Evolutionary conservation across 2,113 vertebrate genomes (phyloP), one percentile per base, ranked within the genome.

Genomic region (Panthera uncia): DNA sequence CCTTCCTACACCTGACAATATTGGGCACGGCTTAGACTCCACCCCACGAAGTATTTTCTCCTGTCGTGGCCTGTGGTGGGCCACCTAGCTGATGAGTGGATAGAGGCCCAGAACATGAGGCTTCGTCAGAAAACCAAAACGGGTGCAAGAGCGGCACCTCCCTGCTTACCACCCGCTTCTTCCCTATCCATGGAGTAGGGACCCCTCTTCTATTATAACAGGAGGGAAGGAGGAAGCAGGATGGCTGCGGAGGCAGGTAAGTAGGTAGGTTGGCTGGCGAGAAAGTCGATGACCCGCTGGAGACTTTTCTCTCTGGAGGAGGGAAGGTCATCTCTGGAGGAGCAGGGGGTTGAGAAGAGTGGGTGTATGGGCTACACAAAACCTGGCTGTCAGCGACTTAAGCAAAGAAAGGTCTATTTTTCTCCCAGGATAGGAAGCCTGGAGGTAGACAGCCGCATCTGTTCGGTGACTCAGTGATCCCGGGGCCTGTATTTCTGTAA

Each of bases 91-190:
- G 55, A 45, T 55, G 69, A 83, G 38, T 38, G 74, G 50, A 33
- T 31, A 89, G 85, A 94, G 55, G 19, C 55, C 74, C 89, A 80
- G 85, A 71, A 52, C 41, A 14, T 36, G 50, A 81, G 65, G 23
- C 69, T 80, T 52, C 16, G 23, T 95, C 61, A 84, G 92, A 73
- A 97, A 86, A 92, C 15, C 50, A 21, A 96, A 71, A 65, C 25
- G 25, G 36, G 48, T 36, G 12, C 31, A 19, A 86, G 36, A n/a
- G 23, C 88, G 78, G 57, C 21, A 52, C 73, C 73, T 89, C n/a
- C 11, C 19, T 25, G 4, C 79, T 76, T 48, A 65, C 29, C 50
- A 65, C 36, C 27, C 15, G 48, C 38, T 13, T n/a, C 41, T 81
- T 33, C 25, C 11, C 29, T 2, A 33, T 68, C 36, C 31, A 10